Percentiles rank a stretch among this genome's conserved stretches.
These are phyloP conservation scores for Dugesia japonica DNA, from an alignment of 2,888 invertebrate genomes.

Conservation along the genomic window DNA sequence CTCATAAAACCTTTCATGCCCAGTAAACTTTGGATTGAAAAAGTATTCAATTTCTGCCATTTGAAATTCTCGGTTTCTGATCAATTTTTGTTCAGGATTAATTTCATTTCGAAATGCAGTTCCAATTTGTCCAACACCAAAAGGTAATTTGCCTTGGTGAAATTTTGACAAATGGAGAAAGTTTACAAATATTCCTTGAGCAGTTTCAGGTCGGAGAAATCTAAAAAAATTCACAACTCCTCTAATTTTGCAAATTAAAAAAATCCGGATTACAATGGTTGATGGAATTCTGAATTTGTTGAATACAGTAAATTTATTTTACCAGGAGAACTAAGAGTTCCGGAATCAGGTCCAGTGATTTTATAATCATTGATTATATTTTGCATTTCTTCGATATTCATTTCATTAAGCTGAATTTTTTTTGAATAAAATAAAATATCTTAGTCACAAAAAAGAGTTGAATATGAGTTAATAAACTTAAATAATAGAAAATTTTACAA, in stretches of 20 bases:
- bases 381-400: slow-evolving; percentile 74
- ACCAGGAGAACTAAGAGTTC: background rate
- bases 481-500: no score
- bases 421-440: no score
- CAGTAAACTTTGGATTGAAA: slow-evolving; percentile 31
- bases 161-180: slow-evolving; percentile 32
- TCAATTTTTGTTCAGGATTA: slow-evolving; percentile 28
- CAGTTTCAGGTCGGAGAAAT: slow-evolving; percentile 35
- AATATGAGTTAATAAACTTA: no score
- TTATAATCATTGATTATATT: slow-evolving; percentile 66
- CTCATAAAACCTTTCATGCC: slow-evolving; percentile 25
- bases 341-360: slow-evolving; percentile 69
- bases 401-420: slow-evolving; percentile 63
- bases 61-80: slow-evolving; percentile 33
- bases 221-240: no score
- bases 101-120: slow-evolving; percentile 35
- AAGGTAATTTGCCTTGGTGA: slow-evolving; percentile 33
- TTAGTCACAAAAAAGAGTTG: no score
- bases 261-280: background rate
- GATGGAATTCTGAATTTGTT: background rate
- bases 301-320: background rate
- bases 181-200: slow-evolving; percentile 36
- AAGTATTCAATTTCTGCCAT: slow-evolving; percentile 36
- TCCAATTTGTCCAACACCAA: slow-evolving; percentile 35
- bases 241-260: background rate